These are phyloP conservation scores for Motacilla alba DNA, from an alignment of 2,113 vertebrate species.

Conservation along the genomic window DNA sequence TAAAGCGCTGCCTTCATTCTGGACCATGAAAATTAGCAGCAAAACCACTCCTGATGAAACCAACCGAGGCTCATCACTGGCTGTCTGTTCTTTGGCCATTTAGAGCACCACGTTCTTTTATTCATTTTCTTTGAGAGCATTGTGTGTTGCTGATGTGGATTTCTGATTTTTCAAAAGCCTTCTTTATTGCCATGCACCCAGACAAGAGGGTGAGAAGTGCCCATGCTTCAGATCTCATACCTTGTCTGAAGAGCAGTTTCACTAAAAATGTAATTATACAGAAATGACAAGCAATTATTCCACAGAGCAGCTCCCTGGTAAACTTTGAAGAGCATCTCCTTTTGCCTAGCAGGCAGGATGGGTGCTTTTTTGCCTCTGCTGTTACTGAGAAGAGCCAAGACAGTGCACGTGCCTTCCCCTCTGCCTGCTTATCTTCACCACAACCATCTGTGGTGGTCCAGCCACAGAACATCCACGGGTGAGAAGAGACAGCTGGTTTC, in stretches of 20 bases:
- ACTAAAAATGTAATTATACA: neutral
- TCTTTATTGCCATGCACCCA: neutral
- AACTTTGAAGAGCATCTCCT: neutral
- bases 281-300: neutral
- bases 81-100: neutral
- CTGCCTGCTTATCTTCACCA: neutral
- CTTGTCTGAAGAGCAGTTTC: neutral
- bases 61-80: neutral
- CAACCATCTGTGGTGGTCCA: neutral
- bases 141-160: neutral
- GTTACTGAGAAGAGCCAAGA: neutral
- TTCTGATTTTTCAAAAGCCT: neutral
- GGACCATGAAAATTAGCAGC: neutral
- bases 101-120: neutral
- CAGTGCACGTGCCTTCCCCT: neutral
- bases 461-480: neutral
- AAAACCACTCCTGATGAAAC: neutral
- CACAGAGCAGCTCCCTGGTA: neutral
- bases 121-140: neutral
- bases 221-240: neutral
- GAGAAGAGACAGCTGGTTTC: neutral
- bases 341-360: neutral
- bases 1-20: neutral
- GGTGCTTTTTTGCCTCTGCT: neutral
- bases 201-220: neutral